These are phyloP conservation scores for Andricus curvator DNA, from an alignment of 2,888 invertebrate species.

Conservation along the genomic window DNA sequence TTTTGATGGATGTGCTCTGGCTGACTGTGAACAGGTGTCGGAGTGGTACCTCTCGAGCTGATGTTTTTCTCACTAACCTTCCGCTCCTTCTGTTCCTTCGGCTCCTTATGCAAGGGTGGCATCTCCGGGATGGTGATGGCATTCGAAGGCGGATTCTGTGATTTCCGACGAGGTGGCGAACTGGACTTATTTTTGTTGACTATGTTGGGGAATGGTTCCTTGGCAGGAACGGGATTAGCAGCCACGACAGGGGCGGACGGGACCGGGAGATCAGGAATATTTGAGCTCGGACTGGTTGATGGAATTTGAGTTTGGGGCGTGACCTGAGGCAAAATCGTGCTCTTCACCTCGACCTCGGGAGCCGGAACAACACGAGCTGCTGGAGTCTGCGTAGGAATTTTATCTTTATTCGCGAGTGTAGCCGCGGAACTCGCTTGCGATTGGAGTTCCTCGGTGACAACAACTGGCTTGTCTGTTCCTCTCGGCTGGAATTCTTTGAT, in stretches of 20 bases:
- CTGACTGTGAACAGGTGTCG: conserved; percentile 61
- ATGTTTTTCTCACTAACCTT: conserved; percentile 67
- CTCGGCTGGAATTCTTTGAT: conserved; percentile 69
- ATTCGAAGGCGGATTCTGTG: conserved; percentile 56
- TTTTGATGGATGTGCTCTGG: conserved; percentile 58
- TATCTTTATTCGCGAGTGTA: conserved; percentile 62
- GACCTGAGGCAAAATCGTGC: conserved; percentile 29
- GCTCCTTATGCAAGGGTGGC: conserved; percentile 54
- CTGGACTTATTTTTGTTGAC: conserved; percentile 62
- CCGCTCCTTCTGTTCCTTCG: conserved; percentile 65
- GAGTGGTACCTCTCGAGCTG: conserved; percentile 61
- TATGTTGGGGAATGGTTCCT: conserved; percentile 61
- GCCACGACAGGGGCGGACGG: conserved; percentile 57
- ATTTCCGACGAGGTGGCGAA: conserved; percentile 71
- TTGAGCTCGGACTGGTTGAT: conserved; percentile 50
- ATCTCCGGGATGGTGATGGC: conserved; percentile 51
- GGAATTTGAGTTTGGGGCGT: conserved; percentile 42
- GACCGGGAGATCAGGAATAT: conserved; percentile 56
- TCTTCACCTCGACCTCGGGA: conserved; percentile 53
- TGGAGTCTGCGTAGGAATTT: conserved; percentile 72
- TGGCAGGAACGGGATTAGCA: conserved; percentile 59
- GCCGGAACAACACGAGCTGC: conserved; percentile 43
- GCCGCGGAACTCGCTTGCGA: conserved; percentile 38
- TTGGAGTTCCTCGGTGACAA: conserved; percentile 59
- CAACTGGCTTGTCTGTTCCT: conserved; percentile 61